Evolutionary conservation across 2,888 invertebrate species (phyloP), one percentile per base, ranked within the genome.

Genomic region (Gymnoscelis rufifasciata): DNA sequence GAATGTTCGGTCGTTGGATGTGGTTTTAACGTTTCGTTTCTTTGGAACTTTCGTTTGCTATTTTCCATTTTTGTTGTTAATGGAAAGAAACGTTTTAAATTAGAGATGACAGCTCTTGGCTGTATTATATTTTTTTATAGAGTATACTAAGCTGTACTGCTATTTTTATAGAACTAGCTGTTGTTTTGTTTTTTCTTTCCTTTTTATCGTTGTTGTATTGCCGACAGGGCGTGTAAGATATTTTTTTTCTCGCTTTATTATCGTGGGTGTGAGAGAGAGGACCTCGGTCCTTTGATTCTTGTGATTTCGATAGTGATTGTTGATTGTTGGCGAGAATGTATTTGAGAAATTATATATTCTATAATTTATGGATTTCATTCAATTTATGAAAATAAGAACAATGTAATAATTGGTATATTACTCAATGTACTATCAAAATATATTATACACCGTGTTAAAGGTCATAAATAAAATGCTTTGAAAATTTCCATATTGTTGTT

Each of bases 351-450:
- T 82, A 81, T 84, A 81, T 80, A 84, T 83, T 82, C 77, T 81
- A 83, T 86, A 83, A 84, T 87, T 86, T 84, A 84, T 83, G 74
- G 66, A 82, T 77, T 84, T 86, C 83, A 83, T 86, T 87, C 82
- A 72, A 83, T 82, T 79, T 87, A 83, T 82, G 79, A 72, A 73
- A 73, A 72, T 87, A 86, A 82, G 81, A 84, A 89, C 86, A 84
- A 86, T 88, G 87, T 88, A 88, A 84, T 86, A 79, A 86, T 88
- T 84, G 88, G 87, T 87, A 86, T 86, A 88, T 89, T 88, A 89
- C 86, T 88, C 81, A 88, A 88, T 89, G 89, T 89, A 89, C 83
- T 89, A 89, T 88, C 88, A 87, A 88, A 88, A 87, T 89, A 88
- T 88, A 88, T 87, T 87, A 88, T 88, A 88, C 88, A 88, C 88